These are phyloP conservation scores for Heliconius himera DNA, from an alignment of 1,140 invertebrate genomes.

Conservation along the genomic window DNA sequence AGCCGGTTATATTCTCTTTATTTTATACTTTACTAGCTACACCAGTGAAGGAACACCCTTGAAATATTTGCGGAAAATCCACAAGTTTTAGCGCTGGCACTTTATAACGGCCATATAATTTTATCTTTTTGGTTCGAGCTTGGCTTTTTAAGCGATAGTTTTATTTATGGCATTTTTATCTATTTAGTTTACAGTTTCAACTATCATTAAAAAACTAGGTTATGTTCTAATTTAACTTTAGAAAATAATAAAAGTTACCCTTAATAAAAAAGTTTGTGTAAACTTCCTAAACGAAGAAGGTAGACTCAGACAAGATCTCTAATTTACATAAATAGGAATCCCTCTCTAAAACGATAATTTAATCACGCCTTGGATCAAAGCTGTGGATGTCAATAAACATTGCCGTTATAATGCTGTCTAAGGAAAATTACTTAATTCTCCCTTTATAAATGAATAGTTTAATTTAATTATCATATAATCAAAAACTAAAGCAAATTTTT, in stretches of 20 bases:
- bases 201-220: not conserved
- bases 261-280: not conserved
- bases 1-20: not conserved
- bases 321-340: not conserved
- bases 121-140: constrained; percentile 33
- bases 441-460: not conserved
- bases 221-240: not conserved
- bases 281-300: not conserved
- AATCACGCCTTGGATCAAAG: constrained; percentile 35
- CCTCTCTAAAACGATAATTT: not conserved
- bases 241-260: not conserved
- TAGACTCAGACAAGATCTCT: not conserved
- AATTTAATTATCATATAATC: no score
- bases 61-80: constrained; percentile 44
- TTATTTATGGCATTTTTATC: constrained; percentile 16
- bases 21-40: not conserved
- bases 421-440: not conserved
- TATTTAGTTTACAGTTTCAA: not conserved
- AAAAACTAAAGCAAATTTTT: no score
- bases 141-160: not conserved
- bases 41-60: constrained; percentile 17
- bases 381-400: constrained; percentile 44
- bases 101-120: constrained; percentile 39
- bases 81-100: constrained; percentile 39
- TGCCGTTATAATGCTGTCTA: not conserved